phyloP scores from a whole-genome alignment of 2,888 invertebrate genomes.

The Agelastica alni region DNA sequence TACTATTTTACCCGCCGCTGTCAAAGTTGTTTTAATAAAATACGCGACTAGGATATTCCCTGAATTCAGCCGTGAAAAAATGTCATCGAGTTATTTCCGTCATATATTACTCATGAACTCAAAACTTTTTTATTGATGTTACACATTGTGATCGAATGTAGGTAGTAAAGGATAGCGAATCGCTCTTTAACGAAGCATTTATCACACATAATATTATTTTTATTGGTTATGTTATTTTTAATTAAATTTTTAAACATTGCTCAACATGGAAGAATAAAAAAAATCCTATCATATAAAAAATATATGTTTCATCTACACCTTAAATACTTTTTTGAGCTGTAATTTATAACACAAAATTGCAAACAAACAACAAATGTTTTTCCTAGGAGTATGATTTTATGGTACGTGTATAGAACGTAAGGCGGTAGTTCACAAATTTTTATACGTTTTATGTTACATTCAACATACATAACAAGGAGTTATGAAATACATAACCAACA shows the following conservation, averaged over 20 bases:
- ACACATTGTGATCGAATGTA: slow-evolving; percentile 38
- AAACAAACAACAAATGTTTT: background rate
- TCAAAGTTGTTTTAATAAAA: background rate
- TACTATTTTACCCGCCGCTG: slow-evolving; percentile 5
- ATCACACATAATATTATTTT: no score
- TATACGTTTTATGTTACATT: no score
- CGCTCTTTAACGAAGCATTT: slow-evolving; percentile 36
- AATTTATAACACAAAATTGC: no score
- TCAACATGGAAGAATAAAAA: no score
- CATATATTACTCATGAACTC: slow-evolving; percentile 38
- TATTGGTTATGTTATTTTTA: no score
- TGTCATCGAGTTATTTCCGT: slow-evolving; percentile 38
- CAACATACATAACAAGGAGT: no score
- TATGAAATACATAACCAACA: no score
- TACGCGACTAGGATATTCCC: slow-evolving; percentile 5
- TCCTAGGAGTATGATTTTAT: background rate
- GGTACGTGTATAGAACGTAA: background rate
- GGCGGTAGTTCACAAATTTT: no score
- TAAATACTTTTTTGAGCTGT: no score
- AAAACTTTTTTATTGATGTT: slow-evolving; percentile 38
- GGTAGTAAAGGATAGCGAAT: slow-evolving; percentile 36
- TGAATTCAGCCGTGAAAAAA: slow-evolving; percentile 24
- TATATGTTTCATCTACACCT: no score
- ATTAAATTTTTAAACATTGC: no score
- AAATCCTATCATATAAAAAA: no score